A percentile compares a stretch with the other conserved stretches of the same genome.
These are phyloP conservation scores for Atta cephalotes DNA, from an alignment of 1,140 invertebrate genomes.

Conservation along the genomic window DNA sequence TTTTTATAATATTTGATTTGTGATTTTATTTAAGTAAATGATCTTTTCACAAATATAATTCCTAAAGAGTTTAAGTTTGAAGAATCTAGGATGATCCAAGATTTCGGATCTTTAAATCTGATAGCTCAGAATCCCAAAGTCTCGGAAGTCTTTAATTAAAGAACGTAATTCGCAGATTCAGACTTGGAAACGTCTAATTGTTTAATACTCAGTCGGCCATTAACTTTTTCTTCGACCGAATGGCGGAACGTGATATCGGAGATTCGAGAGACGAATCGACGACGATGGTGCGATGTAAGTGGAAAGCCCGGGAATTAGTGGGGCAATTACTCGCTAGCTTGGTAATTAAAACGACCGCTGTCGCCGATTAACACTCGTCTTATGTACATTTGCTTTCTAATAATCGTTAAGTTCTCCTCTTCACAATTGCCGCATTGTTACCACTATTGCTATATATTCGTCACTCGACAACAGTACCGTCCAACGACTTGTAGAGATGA, in stretches of 20 bases:
- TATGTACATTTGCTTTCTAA: slow-evolving; percentile 43
- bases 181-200: slow-evolving; percentile 40
- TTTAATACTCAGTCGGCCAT: slow-evolving; percentile 56
- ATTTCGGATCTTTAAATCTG: background rate
- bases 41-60: background rate
- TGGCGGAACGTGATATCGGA: slow-evolving; percentile 52
- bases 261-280: slow-evolving; percentile 53
- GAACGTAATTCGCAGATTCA: slow-evolving; percentile 45
- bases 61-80: slow-evolving; percentile 40
- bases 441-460: background rate
- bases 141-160: slow-evolving; percentile 59
- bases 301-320: slow-evolving; percentile 58
- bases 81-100: slow-evolving; percentile 48
- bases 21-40: background rate
- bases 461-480: background rate
- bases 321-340: slow-evolving; percentile 56
- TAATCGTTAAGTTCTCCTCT: slow-evolving; percentile 17
- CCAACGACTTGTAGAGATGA: background rate
- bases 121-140: background rate
- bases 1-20: background rate
- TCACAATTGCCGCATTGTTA: background rate
- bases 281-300: slow-evolving; percentile 54
- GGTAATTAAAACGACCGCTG: slow-evolving; percentile 63
- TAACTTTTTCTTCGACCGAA: slow-evolving; percentile 49
- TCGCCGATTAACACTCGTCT: slow-evolving; percentile 48